Percentiles rank a stretch among this genome's conserved stretches.
These are phyloP conservation scores for Rhinolophus sinicus DNA, from an alignment of 2,113 vertebrate genomes.

Conservation along the genomic window DNA sequence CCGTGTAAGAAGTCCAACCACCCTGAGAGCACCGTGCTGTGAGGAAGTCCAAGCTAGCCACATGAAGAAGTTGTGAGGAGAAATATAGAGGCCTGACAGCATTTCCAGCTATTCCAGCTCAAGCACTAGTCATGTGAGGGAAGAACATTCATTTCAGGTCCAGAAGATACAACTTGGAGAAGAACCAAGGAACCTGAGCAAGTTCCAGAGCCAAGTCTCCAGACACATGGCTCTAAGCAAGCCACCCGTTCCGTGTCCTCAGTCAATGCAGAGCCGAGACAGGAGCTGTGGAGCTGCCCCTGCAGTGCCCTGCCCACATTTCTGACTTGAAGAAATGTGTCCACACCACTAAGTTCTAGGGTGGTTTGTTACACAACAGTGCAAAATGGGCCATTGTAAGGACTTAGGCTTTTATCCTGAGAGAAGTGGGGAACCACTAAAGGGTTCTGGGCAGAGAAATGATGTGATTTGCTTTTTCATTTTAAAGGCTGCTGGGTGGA, in stretches of 20 bases:
- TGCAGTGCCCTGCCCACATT: not conserved
- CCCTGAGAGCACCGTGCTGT: not conserved
- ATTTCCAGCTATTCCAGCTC: not conserved
- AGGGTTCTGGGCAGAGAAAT: not conserved
- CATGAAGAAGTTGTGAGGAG: no score
- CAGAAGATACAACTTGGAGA: not conserved
- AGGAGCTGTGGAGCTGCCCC: not conserved
- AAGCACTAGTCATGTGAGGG: not conserved
- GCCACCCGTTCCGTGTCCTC: not conserved
- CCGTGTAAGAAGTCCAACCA: not conserved
- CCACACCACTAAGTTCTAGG: not conserved
- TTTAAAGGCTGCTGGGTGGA: not conserved
- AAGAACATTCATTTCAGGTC: not conserved
- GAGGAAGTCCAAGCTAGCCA: not conserved
- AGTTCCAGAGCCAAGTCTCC: not conserved
- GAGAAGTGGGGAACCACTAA: not conserved
- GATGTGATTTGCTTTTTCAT: not conserved
- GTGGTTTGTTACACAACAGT: not conserved
- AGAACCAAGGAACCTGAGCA: not conserved
- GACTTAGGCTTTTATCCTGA: not conserved
- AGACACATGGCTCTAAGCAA: not conserved
- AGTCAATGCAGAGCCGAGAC: not conserved
- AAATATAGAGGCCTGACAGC: not conserved
- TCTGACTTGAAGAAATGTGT: not conserved
- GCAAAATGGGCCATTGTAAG: not conserved